Evolutionary conservation across 2,113 vertebrate species (phyloP), one percentile per base, ranked within the genome.

Genomic region (Gallinago media): DNA sequence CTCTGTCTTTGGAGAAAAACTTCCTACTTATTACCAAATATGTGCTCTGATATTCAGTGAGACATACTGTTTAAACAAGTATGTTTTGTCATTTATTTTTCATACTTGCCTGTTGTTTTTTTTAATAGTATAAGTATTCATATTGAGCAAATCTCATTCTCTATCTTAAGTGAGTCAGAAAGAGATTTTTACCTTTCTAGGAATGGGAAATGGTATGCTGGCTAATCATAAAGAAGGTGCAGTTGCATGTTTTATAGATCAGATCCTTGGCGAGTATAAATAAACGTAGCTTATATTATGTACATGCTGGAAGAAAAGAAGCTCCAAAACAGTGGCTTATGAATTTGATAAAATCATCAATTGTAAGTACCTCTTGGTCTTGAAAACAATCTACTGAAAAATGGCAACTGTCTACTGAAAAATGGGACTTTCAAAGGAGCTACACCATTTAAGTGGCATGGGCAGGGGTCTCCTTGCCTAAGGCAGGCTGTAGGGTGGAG

Each of bases 41-140:
- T 21, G n/a, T 70, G 29, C 38, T 92, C 75, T 90, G 49, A 54
- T 93, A 80, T 8, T 92, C 74, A 56, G 3, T n/a, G 75, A 93
- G 88, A 80, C 82, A 83, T 80, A 73, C 16, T 97, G 63, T 93
- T 92, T 83, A 77, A 94, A 75, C 26, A 77, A 80, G 75, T 75
- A 93, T 67, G 66, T 77, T 94, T 93, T 95, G 50, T 77, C 90
- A 85, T 50, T 80, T 90, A 92, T 65, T 93, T 80, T n/a, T 95
- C 83, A 94, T 92, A 74, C 63, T 92, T 92, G 78, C 63, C n/a
- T 88, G 52, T n/a, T n/a, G n/a, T n/a, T 23, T 74, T 89, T 89
- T 40, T 1, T 47, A 80, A 66, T 82, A 74, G 70, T 58, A 88
- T 80, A 83, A 92, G 93, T 93, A 93, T 85, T 85, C 82, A 62